A percentile compares a stretch with the other conserved stretches of the same genome.
Conservation (phyloP, 1,140 invertebrate genomes). For the Sycophila sp. region DNA sequence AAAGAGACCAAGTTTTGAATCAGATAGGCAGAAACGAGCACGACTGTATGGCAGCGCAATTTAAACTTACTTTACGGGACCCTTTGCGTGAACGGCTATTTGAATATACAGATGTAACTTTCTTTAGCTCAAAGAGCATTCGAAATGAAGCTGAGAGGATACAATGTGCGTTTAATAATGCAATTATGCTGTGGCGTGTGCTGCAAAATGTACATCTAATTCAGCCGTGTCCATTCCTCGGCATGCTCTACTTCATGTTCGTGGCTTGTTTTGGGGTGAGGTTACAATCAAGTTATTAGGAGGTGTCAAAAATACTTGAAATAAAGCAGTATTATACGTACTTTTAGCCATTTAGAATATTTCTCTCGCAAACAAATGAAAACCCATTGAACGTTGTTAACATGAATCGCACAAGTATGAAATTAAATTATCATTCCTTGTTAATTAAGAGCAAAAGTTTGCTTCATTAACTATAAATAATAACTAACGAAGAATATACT, state of each 20-base stretch:
- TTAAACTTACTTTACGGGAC: slow-evolving; percentile 14
- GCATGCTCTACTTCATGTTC: too few species aligned
- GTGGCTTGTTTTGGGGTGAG: background rate
- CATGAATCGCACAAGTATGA: too few species aligned
- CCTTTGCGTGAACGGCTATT: slow-evolving; percentile 3
- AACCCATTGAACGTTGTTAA: too few species aligned
- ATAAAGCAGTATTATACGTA: too few species aligned
- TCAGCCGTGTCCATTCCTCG: too few species aligned
- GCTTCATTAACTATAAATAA: too few species aligned
- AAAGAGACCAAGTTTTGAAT: slow-evolving; percentile 18
- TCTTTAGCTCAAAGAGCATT: slow-evolving; percentile 13
- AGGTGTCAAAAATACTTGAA: background rate
- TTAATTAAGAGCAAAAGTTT: too few species aligned
- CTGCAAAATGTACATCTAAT: background rate
- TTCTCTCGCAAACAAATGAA: too few species aligned
- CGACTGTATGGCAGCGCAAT: background rate
- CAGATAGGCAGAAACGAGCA: slow-evolving; percentile 13
- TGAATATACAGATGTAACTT: slow-evolving; percentile 22
- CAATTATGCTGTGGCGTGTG: slow-evolving; percentile 3
- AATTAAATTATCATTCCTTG: too few species aligned
- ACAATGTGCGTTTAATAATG: slow-evolving; percentile 21
- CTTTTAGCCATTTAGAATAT: too few species aligned
- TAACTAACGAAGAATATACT: too few species aligned
- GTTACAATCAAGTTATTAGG: background rate
- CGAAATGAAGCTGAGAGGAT: slow-evolving; percentile 14